Evolutionary conservation across 2,797 vertebrate genomes (phyloP).

Genomic region (Gymnoscopelus microlampas): DNA sequence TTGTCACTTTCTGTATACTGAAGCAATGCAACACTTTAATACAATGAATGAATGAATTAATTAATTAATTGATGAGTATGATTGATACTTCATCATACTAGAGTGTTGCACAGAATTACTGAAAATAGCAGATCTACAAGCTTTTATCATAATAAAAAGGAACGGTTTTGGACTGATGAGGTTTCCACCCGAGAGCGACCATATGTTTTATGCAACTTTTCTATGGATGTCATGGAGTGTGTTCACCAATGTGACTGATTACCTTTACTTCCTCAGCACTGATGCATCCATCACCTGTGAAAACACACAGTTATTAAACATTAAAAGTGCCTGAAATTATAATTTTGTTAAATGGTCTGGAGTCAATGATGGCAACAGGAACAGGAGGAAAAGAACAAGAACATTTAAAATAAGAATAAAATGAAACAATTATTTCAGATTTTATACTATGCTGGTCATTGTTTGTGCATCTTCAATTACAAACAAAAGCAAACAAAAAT

Average conservation of each 20-base stretch:
- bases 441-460: no score
- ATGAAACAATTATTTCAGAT: no score
- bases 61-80: no score
- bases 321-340: conserved; percentile 1
- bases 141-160: no score
- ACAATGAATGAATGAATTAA: no score
- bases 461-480: neutral
- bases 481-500: no score
- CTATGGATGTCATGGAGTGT: neutral
- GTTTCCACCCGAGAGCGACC: no score
- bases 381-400: neutral
- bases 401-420: neutral
- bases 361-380: neutral
- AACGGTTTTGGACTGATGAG: no score
- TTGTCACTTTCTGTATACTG: neutral
- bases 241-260: neutral
- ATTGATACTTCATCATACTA: no score
- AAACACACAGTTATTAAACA: conserved; percentile 11
- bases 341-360: neutral
- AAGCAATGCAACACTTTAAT: neutral
- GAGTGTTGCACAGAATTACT: no score
- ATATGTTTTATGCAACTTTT: no score
- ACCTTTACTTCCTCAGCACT: conserved; percentile 71
- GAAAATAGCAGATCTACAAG: no score
- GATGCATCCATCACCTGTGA: conserved; percentile 69